Percentiles rank a stretch among this genome's conserved stretches.
Evolutionary conservation across 2,888 invertebrate species (phyloP).

Genomic region (Phalera bucephala): DNA sequence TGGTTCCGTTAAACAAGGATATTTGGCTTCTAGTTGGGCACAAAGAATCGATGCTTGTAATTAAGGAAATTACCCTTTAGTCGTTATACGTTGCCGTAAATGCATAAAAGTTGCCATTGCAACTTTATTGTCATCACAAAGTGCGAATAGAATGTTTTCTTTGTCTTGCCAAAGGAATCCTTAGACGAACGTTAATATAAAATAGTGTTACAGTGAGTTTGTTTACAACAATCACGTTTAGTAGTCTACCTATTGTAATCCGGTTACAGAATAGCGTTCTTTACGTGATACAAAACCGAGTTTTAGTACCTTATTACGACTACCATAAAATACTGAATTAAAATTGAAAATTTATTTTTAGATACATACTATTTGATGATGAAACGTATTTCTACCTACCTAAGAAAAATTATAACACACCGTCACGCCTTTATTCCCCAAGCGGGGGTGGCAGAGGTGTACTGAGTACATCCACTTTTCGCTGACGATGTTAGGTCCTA

Average conservation of each 20-base stretch:
- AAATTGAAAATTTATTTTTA: not conserved
- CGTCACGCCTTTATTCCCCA: too few species aligned
- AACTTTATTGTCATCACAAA: constrained; percentile 13
- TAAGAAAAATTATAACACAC: too few species aligned
- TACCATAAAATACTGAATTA: not conserved
- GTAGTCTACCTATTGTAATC: not conserved
- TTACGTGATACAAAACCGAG: not conserved
- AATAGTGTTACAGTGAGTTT: not conserved
- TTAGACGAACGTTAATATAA: constrained; percentile 3
- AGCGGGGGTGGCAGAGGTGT: too few species aligned
- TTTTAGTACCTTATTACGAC: not conserved
- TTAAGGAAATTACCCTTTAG: constrained; percentile 6
- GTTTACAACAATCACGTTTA: not conserved
- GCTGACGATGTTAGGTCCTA: too few species aligned
- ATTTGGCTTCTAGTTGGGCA: not conserved
- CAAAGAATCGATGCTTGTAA: not conserved
- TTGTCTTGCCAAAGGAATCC: constrained; percentile 13
- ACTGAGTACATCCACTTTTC: too few species aligned
- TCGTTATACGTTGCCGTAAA: constrained; percentile 6
- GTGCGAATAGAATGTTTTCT: constrained; percentile 14
- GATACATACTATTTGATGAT: constrained; percentile 4
- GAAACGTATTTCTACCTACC: too few species aligned
- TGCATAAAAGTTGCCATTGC: not conserved
- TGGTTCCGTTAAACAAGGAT: not conserved
- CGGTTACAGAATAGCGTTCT: not conserved